Base-by-base conservation (phyloP, 2,797 vertebrate species). In the Chelmon rostratus region DNA sequence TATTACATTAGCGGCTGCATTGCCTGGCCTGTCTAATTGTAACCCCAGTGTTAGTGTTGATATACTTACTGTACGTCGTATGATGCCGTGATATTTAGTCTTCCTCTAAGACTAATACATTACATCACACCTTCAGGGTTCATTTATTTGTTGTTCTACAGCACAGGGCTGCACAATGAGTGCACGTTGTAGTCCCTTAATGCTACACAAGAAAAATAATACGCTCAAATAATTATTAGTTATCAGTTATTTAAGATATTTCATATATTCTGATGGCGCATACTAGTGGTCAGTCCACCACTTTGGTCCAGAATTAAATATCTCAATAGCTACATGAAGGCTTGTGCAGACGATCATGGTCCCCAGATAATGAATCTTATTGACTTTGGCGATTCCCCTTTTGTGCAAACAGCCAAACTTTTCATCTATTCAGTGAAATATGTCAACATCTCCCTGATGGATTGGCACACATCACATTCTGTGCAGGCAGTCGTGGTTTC, bases 241-340 rank as follows among this genome's bases (percentile, higher is more conserved):
- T 49, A 21, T 38, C 19, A 9, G 47, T 49, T 49, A 4, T 73
- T 40, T 5, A 58, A 65, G 19, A 23, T 7, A 28, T 19, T 28
- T 31, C 49, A 37, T 37, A 57, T 53, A 21, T 74, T 74, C 61
- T 28, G 72, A 47, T 49, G 52, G 56, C n/a, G 28, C 40, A n/a
- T 52, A n/a, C 52, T 8, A 40, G 50, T 6, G 21, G 58, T 52
- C n/a, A 6, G 5, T n/a, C n/a, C n/a, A n/a, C n/a, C n/a, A n/a
- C n/a, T n/a, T n/a, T n/a, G n/a, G n/a, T n/a, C n/a, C n/a, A n/a
- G n/a, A n/a, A n/a, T n/a, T n/a, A n/a, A n/a, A n/a, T n/a, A n/a
- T n/a, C n/a, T n/a, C n/a, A n/a, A n/a, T n/a, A n/a, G n/a, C n/a
- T n/a, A n/a, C n/a, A n/a, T n/a, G n/a, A n/a, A n/a, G n/a, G n/a